Conservation (phyloP, 2,113 vertebrate genomes). For the Gyps fulvus region DNA sequence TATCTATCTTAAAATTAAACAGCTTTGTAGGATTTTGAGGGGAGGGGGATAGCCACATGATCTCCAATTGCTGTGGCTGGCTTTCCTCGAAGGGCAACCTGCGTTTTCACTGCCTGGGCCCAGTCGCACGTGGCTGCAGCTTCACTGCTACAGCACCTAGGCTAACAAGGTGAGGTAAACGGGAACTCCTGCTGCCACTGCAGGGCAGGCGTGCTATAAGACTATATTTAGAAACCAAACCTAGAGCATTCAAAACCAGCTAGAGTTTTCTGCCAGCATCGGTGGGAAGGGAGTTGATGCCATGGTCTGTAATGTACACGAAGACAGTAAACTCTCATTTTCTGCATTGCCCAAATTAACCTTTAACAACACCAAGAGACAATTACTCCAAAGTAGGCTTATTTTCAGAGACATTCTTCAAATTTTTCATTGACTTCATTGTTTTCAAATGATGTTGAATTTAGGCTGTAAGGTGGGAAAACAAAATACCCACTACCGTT, state of each 20-base stretch:
- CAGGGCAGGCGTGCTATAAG: background rate
- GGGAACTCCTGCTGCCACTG: background rate
- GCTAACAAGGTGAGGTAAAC: background rate
- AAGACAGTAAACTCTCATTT: background rate
- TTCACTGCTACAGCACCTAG: background rate
- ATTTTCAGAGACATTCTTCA: background rate
- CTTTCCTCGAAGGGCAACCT: background rate
- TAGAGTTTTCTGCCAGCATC: background rate
- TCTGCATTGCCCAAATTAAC: background rate
- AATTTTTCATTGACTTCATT: background rate
- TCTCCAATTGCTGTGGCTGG: background rate
- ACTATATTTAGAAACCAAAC: background rate
- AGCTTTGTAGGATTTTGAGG: background rate
- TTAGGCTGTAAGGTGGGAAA: background rate
- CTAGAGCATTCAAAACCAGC: background rate
- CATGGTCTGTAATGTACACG: background rate
- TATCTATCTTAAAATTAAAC: background rate
- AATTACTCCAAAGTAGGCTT: background rate
- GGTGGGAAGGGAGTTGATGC: background rate
- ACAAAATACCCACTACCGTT: background rate
- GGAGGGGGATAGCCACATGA: fast-evolving
- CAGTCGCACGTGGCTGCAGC: fast-evolving
- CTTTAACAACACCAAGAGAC: background rate
- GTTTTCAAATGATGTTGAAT: background rate
- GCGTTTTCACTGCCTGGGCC: background rate